phyloP scores from a whole-genome alignment of 2,797 vertebrate genomes.

The Loris lydekkerianus region DNA sequence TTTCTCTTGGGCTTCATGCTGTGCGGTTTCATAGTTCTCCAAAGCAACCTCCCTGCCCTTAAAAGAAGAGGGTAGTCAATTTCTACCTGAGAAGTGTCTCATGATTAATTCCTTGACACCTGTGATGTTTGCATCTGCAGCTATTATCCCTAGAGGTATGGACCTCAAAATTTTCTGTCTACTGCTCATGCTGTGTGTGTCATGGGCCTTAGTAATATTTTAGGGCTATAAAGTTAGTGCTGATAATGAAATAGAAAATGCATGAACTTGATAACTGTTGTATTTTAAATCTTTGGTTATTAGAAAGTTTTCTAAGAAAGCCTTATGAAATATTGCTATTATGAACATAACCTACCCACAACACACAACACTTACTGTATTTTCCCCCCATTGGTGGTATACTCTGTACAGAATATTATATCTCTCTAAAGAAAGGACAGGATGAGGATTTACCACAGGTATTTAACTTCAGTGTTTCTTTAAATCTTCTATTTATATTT shows the following conservation, averaged over 20 bases:
- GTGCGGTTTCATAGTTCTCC: neutral
- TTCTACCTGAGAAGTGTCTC: neutral
- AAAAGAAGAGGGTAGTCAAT: neutral
- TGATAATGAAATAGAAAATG: slow-evolving; percentile 43
- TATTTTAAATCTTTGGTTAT: slow-evolving; percentile 62
- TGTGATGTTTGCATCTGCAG: neutral
- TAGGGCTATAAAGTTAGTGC: neutral
- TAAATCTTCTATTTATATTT: slow-evolving; percentile 5
- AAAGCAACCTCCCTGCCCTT: slow-evolving; percentile 17
- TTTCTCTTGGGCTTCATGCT: slow-evolving; percentile 1
- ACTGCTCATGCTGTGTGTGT: neutral
- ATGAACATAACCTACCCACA: neutral
- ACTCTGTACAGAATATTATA: neutral
- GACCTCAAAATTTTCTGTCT: slow-evolving; percentile 3
- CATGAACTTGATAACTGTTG: slow-evolving; percentile 21
- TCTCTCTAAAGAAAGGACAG: slow-evolving; percentile 28
- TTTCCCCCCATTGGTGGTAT: neutral
- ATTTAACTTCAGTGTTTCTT: slow-evolving; percentile 39
- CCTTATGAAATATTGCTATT: neutral
- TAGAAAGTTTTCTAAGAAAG: neutral
- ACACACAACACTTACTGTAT: neutral
- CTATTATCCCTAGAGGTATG: neutral
- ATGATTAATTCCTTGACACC: neutral
- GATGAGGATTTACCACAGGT: neutral
- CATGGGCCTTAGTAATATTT: slow-evolving; percentile 5